phyloP scores from a whole-genome alignment of 1,140 invertebrate species.

The Charaxes varanes region DNA sequence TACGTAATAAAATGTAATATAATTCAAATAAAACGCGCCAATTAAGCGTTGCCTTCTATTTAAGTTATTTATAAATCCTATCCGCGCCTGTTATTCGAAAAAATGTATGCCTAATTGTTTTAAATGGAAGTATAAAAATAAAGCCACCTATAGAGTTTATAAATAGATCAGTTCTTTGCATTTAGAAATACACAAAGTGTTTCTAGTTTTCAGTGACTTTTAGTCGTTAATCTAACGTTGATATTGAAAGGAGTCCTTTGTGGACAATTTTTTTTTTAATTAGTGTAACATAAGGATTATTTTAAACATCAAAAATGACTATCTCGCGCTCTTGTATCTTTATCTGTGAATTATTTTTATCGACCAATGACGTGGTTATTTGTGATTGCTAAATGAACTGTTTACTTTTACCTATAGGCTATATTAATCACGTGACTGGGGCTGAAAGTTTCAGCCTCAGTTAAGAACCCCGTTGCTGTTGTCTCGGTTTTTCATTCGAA shows the following conservation, averaged over 20 bases:
- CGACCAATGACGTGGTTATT: constrained; percentile 9
- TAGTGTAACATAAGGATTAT: neutral
- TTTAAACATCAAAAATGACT: no score
- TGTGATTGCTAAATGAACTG: constrained; percentile 11
- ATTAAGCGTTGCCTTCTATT: constrained; percentile 6
- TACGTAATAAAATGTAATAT: constrained; percentile 70
- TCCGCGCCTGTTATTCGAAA: neutral
- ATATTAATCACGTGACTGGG: neutral
- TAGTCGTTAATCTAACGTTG: neutral
- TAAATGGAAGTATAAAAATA: constrained; percentile 51
- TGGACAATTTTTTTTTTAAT: neutral
- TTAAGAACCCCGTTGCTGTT: no score
- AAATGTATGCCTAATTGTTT: constrained; percentile 11
- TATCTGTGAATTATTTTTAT: constrained; percentile 8
- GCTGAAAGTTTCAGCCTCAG: neutral
- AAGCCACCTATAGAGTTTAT: constrained; percentile 52
- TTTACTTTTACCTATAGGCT: neutral
- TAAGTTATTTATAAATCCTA: neutral
- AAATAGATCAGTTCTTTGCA: constrained; percentile 56
- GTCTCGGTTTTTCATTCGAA: no score
- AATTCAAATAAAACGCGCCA: constrained; percentile 41
- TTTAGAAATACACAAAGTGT: constrained; percentile 23
- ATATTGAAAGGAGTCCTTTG: neutral
- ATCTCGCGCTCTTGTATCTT: neutral
- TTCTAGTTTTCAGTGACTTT: neutral